phyloP scores from a whole-genome alignment of 2,888 invertebrate species.

The Oscheius sp. region DNA sequence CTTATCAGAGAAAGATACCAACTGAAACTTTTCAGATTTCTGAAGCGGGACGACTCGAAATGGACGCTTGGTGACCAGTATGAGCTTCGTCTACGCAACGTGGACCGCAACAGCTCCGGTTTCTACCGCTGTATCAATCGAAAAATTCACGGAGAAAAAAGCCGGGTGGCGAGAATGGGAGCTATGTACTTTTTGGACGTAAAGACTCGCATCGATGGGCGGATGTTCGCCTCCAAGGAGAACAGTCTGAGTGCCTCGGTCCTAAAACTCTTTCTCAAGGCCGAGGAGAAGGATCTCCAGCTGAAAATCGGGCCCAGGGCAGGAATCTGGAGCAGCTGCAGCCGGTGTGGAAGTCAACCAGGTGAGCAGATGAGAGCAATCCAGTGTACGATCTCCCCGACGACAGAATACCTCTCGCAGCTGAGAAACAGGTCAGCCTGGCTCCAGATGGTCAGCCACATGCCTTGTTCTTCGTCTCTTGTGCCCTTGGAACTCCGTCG shows the following conservation, averaged over 20 bases:
- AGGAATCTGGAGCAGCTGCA: slow-evolving; percentile 45
- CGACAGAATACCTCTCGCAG: not conserved
- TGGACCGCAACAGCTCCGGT: slow-evolving; percentile 46
- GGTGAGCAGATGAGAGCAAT: slow-evolving; percentile 47
- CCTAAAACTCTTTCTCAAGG: not conserved
- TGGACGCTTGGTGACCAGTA: slow-evolving; percentile 48
- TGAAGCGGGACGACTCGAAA: slow-evolving; percentile 42
- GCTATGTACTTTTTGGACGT: slow-evolving; percentile 20
- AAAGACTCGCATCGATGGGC: not conserved
- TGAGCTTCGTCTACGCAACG: slow-evolving; percentile 46
- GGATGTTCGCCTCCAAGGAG: slow-evolving; percentile 10
- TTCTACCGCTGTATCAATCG: slow-evolving; percentile 52
- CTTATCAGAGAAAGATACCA: not conserved
- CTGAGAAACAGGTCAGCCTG: not conserved
- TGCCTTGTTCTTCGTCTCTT: slow-evolving; percentile 43
- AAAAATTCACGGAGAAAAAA: slow-evolving; percentile 13
- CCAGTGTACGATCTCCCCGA: slow-evolving; percentile 32
- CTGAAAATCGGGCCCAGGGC: slow-evolving; percentile 24
- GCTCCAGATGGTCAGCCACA: slow-evolving; percentile 21
- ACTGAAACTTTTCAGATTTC: slow-evolving; percentile 36
- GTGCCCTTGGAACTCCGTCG: slow-evolving; percentile 47
- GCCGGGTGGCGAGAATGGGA: slow-evolving; percentile 12
- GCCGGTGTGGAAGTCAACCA: slow-evolving; percentile 42
- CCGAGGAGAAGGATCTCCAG: not conserved
- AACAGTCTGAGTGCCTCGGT: not conserved